phyloP scores from a whole-genome alignment of 2,113 vertebrate species.

The Epinephelus fuscoguttatus region DNA sequence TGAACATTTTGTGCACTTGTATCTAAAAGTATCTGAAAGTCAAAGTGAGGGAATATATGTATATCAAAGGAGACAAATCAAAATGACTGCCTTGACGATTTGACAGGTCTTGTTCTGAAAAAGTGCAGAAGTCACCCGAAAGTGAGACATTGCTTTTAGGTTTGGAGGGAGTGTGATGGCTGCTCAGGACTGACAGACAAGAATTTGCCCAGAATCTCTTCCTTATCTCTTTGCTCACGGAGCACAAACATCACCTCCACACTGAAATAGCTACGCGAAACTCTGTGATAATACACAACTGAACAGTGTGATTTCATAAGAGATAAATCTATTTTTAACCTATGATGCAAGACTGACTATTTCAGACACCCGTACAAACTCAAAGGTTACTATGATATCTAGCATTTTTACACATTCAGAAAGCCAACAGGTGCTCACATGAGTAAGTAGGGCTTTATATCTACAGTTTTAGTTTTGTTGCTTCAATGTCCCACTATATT shows the following conservation, averaged over 20 bases:
- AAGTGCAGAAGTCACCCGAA: constrained; percentile 20
- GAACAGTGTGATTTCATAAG: neutral
- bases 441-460: too few relatives aligned
- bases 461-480: too few relatives aligned
- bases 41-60: neutral
- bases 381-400: neutral
- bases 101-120: constrained; percentile 12
- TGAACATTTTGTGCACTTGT: neutral
- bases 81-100: neutral
- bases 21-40: neutral
- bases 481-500: too few relatives aligned
- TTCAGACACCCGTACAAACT: neutral
- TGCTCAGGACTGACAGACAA: constrained; percentile 28
- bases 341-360: neutral
- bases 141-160: constrained; percentile 33
- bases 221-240: neutral
- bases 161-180: neutral
- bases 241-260: neutral
- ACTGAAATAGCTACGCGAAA: neutral
- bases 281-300: neutral
- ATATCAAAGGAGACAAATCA: neutral
- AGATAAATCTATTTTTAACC: neutral
- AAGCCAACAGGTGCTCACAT: too few relatives aligned
- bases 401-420: neutral
- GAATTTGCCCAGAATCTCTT: constrained; percentile 21